These are phyloP conservation scores for Drosophila macrospina DNA, from an alignment of 2,888 invertebrate species.

Conservation along the genomic window DNA sequence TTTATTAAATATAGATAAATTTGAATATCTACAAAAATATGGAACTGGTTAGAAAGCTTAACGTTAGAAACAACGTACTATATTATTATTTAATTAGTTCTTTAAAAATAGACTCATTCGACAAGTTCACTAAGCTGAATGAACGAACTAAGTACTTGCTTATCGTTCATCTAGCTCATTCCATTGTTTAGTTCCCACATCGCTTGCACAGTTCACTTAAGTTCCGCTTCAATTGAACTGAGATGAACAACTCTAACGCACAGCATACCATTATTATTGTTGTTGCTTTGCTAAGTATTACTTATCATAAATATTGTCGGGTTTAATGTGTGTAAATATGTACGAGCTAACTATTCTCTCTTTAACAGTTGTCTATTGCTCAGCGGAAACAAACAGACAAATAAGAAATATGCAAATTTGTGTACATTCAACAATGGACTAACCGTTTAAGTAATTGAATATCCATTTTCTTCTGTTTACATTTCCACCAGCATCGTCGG, in stretches of 20 bases:
- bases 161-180: neutral
- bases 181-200: no score
- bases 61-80: no score
- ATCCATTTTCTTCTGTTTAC: conserved; percentile 85
- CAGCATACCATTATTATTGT: neutral
- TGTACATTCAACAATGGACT: conserved; percentile 83
- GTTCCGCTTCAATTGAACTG: neutral
- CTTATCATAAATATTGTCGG: conserved; percentile 14
- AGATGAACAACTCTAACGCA: neutral
- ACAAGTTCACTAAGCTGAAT: neutral
- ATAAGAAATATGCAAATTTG: conserved; percentile 85
- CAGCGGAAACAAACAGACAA: conserved; percentile 60
- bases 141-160: neutral
- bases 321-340: conserved; percentile 16
- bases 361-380: conserved; percentile 32
- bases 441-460: conserved; percentile 86
- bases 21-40: neutral
- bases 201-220: neutral
- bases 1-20: neutral
- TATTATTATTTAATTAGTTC: no score
- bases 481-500: conserved; percentile 58
- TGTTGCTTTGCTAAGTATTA: conserved; percentile 1
- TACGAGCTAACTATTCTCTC: conserved; percentile 2
- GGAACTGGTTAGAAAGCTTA: no score
- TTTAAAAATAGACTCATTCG: no score